phyloP scores from a whole-genome alignment of 2,888 invertebrate genomes.

The Campoletis raptor region DNA sequence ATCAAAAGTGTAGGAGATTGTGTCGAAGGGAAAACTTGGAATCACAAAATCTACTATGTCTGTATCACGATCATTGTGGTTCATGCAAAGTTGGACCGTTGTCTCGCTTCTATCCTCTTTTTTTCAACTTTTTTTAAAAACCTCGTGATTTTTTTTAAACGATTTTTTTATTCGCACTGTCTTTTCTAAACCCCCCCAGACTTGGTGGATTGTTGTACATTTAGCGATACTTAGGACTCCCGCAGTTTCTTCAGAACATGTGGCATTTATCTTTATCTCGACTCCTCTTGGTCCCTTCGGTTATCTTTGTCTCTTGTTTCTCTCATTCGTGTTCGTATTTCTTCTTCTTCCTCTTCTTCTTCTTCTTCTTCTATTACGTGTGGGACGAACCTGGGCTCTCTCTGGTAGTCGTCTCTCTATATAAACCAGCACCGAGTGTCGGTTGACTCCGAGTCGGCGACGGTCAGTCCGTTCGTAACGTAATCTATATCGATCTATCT shows the following conservation, averaged over 20 bases:
- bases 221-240: constrained; percentile 45
- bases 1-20: neutral
- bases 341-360: constrained; percentile 61
- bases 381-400: constrained; percentile 78
- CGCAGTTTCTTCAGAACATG: constrained; percentile 32
- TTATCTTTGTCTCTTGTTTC: constrained; percentile 51
- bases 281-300: constrained; percentile 48
- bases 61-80: neutral
- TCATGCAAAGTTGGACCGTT: neutral
- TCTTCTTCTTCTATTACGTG: constrained; percentile 71
- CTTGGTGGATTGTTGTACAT: constrained; percentile 23
- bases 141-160: neutral
- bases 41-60: neutral
- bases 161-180: neutral
- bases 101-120: neutral
- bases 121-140: neutral
- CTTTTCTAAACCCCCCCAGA: neutral
- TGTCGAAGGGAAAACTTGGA: neutral
- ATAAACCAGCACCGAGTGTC: constrained; percentile 79
- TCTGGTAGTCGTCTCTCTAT: constrained; percentile 75
- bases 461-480: constrained; percentile 67
- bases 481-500: constrained; percentile 50
- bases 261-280: constrained; percentile 35
- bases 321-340: constrained; percentile 72
- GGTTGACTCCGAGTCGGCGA: constrained; percentile 69